These are phyloP conservation scores for Rhopalosiphum padi DNA, from an alignment of 1,140 invertebrate genomes.

Conservation along the genomic window DNA sequence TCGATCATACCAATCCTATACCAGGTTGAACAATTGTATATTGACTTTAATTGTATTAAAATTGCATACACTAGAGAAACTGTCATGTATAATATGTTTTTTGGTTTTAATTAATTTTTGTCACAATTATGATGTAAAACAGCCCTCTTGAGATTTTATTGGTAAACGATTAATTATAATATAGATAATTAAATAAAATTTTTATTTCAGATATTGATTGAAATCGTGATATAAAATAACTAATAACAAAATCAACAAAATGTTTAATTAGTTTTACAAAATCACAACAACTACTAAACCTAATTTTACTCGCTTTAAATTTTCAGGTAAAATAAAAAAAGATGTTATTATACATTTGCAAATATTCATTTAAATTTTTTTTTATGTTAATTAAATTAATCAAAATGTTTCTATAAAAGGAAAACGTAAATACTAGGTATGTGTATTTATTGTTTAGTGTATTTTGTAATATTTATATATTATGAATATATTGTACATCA, in stretches of 20 bases:
- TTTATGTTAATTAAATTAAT: not conserved
- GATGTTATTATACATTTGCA: not conserved
- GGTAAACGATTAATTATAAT: too few relatives aligned
- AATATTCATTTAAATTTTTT: not conserved
- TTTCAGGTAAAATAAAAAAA: not conserved
- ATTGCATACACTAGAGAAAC: not conserved
- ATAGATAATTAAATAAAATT: too few relatives aligned
- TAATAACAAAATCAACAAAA: not conserved
- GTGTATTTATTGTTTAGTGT: not conserved
- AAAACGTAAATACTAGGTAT: not conserved
- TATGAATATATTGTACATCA: not conserved
- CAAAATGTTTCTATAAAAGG: not conserved
- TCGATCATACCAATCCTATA: too few relatives aligned
- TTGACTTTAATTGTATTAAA: not conserved
- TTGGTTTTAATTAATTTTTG: too few relatives aligned
- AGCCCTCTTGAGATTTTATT: too few relatives aligned
- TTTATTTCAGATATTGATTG: not conserved
- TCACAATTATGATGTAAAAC: not conserved
- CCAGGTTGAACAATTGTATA: not conserved
- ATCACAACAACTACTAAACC: not conserved
- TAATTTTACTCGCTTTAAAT: not conserved
- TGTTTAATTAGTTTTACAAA: not conserved
- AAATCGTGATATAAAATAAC: not conserved
- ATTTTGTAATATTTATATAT: not conserved
- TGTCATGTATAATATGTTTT: not conserved